Evolutionary conservation across 2,888 invertebrate genomes (phyloP).

Genomic region (Ornithoptera alexandrae): DNA sequence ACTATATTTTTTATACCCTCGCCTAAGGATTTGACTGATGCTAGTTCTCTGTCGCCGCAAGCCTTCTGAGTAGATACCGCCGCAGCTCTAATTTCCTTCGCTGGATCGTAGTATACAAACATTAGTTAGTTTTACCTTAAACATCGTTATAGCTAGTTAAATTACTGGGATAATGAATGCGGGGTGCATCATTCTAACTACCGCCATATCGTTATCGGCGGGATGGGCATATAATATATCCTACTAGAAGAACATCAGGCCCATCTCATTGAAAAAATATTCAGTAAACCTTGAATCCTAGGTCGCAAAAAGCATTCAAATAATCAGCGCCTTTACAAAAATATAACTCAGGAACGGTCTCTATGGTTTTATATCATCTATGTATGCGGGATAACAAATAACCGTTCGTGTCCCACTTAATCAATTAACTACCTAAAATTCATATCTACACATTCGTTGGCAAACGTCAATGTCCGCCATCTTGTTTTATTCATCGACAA

Average conservation of each 20-base stretch:
- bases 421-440: slow-evolving; percentile 35
- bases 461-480: slow-evolving; percentile 15
- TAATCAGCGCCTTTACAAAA: slow-evolving; percentile 23
- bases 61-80: no score
- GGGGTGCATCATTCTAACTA: no score
- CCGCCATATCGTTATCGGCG: no score
- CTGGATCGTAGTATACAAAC: no score
- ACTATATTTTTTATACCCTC: slow-evolving; percentile 9
- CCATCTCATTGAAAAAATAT: no score
- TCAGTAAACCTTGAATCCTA: no score
- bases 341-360: slow-evolving; percentile 51
- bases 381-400: slow-evolving; percentile 47
- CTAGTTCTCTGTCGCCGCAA: background rate
- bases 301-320: background rate
- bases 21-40: slow-evolving; percentile 5
- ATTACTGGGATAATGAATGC: no score
- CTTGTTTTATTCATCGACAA: slow-evolving; percentile 1
- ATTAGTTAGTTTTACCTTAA: no score
- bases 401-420: slow-evolving; percentile 42
- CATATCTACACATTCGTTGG: slow-evolving; percentile 19
- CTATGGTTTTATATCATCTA: slow-evolving; percentile 40
- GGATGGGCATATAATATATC: no score
- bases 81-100: no score
- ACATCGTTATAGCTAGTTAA: no score
- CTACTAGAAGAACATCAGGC: no score